Conservation (phyloP, 2,797 vertebrate species). For the Notamacropus eugenii region DNA sequence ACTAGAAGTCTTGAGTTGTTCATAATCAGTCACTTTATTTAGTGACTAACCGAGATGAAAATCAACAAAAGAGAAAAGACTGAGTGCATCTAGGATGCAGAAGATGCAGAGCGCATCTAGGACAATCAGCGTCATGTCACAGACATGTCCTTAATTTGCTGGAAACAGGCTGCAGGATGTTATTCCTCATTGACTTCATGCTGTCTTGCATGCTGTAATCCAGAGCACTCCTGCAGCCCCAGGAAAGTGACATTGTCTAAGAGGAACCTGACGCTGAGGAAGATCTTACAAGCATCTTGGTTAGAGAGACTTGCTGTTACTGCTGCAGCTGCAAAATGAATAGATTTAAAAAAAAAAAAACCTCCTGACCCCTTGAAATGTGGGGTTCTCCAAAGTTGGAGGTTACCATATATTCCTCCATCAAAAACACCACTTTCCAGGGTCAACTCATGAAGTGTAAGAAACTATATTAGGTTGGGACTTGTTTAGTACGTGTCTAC, state of each 20-base stretch:
- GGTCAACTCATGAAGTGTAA: not conserved
- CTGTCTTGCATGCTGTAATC: not conserved
- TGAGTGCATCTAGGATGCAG: not conserved
- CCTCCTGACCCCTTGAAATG: not conserved
- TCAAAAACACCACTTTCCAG: not conserved
- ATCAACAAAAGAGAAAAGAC: not conserved
- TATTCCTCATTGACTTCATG: not conserved
- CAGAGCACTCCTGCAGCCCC: not conserved
- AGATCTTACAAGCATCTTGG: not conserved
- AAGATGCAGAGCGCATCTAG: too few relatives aligned
- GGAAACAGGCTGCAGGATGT: not conserved
- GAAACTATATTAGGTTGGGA: not conserved
- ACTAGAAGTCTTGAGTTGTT: not conserved
- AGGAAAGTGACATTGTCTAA: not conserved
- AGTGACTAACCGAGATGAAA: not conserved
- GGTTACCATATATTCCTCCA: too few relatives aligned
- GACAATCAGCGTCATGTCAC: not conserved
- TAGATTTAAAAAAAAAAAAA: not conserved
- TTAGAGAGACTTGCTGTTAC: not conserved
- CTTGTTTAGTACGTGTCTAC: not conserved
- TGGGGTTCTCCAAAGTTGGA: not conserved
- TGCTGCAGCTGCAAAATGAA: not conserved
- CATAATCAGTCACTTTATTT: not conserved
- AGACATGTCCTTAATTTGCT: not conserved
- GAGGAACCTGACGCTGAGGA: not conserved